Evolutionary conservation across 2,113 vertebrate genomes (phyloP), one percentile per base, ranked within the genome.

Genomic region (Paralichthys olivaceus): DNA sequence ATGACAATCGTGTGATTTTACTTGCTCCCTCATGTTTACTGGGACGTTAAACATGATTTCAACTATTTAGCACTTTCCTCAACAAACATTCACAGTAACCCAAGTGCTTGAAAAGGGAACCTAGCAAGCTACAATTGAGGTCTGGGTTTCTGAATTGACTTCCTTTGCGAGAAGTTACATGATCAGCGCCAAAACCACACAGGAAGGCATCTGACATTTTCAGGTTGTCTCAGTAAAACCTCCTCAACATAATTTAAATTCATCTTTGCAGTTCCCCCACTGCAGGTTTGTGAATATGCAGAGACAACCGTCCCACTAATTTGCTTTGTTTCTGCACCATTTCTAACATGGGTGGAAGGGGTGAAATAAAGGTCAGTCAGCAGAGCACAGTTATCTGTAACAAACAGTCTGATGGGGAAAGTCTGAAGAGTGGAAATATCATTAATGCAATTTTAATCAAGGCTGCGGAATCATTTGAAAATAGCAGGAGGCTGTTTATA

Each of bases 181-280:
- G 72, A 72, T 70, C 15, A 66, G 74, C 45, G 63, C n/a, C 23
- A 40, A 75, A 72, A 83, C 87, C 85, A 69, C 81, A 90, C 72
- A 80, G 84, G 87, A 89, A 90, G 58, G 17, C 43, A 13, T 47
- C 28, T 14, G 32, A 25, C 0, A 40, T 72, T 81, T 89, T 77
- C 53, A 5, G 53, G 72, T 45, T 47, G 57, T 83, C 12, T 77
- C 0, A 0, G 34, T 53, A 17, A 59, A 81, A 62, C 63, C 43
- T 63, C 47, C 4, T 15, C 40, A 51, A 28, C 20, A 40, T 17
- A 28, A 14, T 47, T 60, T 23, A 66, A 20, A 29, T 11, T 12
- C 1, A 12, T 62, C 11, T 65, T 59, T 68, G 66, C 75, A 34
- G 13, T 8, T 60, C 32, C 70, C 56, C 66, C 7, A 15, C 25